Evolutionary conservation across 2,888 invertebrate genomes (phyloP).

Genomic region (Cylloceria caligata): DNA sequence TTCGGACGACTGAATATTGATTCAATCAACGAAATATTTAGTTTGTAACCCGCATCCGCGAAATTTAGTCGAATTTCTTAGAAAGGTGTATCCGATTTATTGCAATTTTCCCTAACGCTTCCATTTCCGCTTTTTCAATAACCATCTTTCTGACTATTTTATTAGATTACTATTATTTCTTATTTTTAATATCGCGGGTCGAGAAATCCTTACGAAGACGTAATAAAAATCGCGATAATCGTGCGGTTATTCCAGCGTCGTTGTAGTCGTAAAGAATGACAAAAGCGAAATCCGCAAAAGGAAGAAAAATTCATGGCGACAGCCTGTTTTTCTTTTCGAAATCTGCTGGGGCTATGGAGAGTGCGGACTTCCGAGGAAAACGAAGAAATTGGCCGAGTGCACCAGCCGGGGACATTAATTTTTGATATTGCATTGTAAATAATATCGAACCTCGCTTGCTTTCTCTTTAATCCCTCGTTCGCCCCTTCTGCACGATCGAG

Average conservation of each 20-base stretch:
- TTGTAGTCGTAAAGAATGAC: neutral
- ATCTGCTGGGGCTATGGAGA: neutral
- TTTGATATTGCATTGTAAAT: conserved; percentile 77
- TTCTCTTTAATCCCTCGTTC: conserved; percentile 29
- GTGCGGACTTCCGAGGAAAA: conserved; percentile 3
- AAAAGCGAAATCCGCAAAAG: neutral
- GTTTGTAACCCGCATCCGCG: too few species aligned
- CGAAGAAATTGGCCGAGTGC: conserved; percentile 55
- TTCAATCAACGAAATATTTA: too few species aligned
- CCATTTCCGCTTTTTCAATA: neutral
- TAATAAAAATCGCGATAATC: conserved; percentile 1
- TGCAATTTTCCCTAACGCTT: neutral
- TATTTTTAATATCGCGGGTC: neutral
- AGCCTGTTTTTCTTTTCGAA: conserved; percentile 16
- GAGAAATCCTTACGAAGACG: neutral
- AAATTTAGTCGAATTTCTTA: too few species aligned
- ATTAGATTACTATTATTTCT: neutral
- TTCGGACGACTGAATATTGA: too few species aligned
- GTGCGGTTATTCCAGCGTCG: neutral
- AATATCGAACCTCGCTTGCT: conserved; percentile 69
- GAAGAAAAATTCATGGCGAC: conserved; percentile 8
- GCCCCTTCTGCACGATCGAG: conserved; percentile 63
- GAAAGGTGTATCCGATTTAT: too few species aligned
- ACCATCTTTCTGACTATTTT: neutral
- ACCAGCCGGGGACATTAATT: conserved; percentile 72